Evolutionary conservation across 2,888 invertebrate genomes (phyloP).

Genomic region (Calliopum simillimum): DNA sequence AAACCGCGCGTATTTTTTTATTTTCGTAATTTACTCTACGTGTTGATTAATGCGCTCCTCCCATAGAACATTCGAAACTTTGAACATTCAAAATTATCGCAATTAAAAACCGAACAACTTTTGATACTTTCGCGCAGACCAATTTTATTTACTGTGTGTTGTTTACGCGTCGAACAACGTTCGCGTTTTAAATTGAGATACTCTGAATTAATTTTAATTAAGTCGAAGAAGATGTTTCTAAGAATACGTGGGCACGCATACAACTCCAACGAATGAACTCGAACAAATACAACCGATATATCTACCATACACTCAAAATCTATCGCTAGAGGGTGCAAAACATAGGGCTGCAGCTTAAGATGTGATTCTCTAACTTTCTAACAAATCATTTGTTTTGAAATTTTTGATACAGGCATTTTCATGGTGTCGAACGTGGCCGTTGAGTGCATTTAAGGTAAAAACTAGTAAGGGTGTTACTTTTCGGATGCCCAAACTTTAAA

Average conservation of each 20-base stretch:
- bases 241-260: not conserved
- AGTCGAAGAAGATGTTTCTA: constrained; percentile 38
- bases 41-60: not conserved
- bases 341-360: constrained; percentile 38
- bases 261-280: not conserved
- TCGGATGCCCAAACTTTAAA: no score
- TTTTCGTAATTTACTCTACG: no score
- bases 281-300: not conserved
- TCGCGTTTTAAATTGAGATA: constrained; percentile 54
- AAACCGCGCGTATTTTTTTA: no score
- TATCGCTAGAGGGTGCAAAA: constrained; percentile 20
- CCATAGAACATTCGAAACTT: not conserved
- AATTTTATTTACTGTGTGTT: constrained; percentile 36
- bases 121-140: not conserved
- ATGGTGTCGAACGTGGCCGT: no score
- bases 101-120: no score
- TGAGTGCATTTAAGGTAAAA: no score
- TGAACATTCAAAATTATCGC: constrained; percentile 3
- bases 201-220: constrained; percentile 54
- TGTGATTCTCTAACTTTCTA: constrained; percentile 30
- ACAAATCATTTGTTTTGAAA: constrained; percentile 31
- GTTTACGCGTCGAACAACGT: constrained; percentile 51
- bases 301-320: not conserved
- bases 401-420: no score
- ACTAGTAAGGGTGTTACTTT: no score